Evolutionary conservation across 2,888 invertebrate species (phyloP), one percentile per base, ranked within the genome.

Genomic region (Orthonychiurus folsomi): DNA sequence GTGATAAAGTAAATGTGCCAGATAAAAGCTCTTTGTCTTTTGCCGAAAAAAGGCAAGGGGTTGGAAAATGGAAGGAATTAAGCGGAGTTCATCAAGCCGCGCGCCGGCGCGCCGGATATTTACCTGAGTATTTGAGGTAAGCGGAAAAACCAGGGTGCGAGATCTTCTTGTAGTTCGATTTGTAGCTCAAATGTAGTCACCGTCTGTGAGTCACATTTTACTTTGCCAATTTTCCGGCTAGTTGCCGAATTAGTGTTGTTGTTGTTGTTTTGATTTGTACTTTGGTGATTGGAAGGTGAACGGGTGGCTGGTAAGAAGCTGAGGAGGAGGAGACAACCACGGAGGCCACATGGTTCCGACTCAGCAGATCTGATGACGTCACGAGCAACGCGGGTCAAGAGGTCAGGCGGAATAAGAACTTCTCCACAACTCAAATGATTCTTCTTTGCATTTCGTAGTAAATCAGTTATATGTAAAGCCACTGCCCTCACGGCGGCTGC

Each of bases 141-240:
- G 76, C 88, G 82, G 74, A 87, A 86, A 73, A 87, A 88, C 93
- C 93, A 93, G 76, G 88, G 86, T 74, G 88, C 86, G 66, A 86
- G 84, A 76, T 90, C 89, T 77, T 91, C 91, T 77, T 88, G 88
- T 73, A 93, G 82, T 59, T 89, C 92, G 71, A 93, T 81, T 79
- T 88, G 88, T 74, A 93, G 82, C 79, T 93, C 93, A 37, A 93
- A 93, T 67, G 93, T 93, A 66, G 92, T 88, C 59, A 92, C 87
- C 28, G 90, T 89, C 76, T 84, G 85, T 60, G 88, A 87, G 79
- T 93, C 92, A 75, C 89, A 86, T 78, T 89, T 87, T 78, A 93
- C 84, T 74, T 87, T 86, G 62, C 89, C 89, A 73, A 93, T 82
- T 48, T 66, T 64, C 20, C 66, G 53, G 47, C 62, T 62, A 15